Base-by-base conservation (phyloP, 2,888 invertebrate genomes). In the Ephialtes manifestator region DNA sequence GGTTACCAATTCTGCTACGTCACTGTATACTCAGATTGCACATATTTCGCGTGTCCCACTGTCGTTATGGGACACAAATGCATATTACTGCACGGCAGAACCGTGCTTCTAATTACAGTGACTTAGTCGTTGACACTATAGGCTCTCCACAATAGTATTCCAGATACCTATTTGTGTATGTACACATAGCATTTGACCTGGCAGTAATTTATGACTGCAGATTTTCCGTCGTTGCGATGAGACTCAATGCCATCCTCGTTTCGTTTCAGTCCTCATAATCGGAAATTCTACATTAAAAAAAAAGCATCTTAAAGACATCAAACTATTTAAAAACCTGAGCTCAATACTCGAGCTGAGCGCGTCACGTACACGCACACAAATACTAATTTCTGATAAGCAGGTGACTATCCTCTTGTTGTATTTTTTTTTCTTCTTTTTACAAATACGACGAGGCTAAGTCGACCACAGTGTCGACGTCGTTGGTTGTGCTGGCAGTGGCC, bases 321-420 rank as follows among this genome's bases (percentile, higher is more conserved):
- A 65, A 67, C 46, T 67, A 24, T 67, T 43, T 20, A 18, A 31
- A 63, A 39, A 15, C 11, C 28, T 58, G 24, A 28, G 11, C 28
- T 60, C 28, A 43, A 10, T 46, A 15, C 8, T 15, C 63, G 48
- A 67, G 46, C 2, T 20, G 13, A 67, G 51, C 28, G 67, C 51
- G 53, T 67, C 53, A 24, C 28, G 18, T 24, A n/a, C 28, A 53
- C 55, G 68, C 55, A 70, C 74, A 58, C 55, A 71, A 35, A 67
- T 51, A 65, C 48, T 18, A 60, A 43, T 70, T 70, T 77, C 77
- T 90, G 92, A 92, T 91, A 91, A 93, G 92, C 93, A 93, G 93
- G 92, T 93, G 93, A 92, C 92, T 91, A 93, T 93, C 92, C 91
- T 92, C 92, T 93, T 93, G 93, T 90, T 92, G 93, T 86, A 89